Percentiles rank a stretch among this genome's conserved stretches.
phyloP scores from a whole-genome alignment of 2,113 vertebrate species.

The Strix aluco region DNA sequence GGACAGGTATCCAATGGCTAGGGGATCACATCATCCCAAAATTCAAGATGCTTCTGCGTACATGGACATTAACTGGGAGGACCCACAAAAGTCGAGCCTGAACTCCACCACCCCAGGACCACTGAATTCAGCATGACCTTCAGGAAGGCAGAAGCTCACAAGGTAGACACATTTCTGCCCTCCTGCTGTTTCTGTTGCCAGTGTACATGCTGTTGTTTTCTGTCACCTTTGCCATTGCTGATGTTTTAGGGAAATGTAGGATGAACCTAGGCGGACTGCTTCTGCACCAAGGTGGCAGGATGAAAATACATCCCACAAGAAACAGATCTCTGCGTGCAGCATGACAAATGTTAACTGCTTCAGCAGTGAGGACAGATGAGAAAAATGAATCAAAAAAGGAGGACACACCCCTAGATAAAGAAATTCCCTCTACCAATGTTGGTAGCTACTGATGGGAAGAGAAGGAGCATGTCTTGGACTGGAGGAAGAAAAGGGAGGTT shows the following conservation, averaged over 20 bases:
- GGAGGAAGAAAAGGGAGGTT: not conserved
- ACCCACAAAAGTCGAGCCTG: not conserved
- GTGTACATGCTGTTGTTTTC: not conserved
- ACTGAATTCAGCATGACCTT: not conserved
- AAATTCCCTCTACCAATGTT: not conserved
- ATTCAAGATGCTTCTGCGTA: not conserved
- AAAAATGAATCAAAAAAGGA: not conserved
- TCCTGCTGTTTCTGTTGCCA: not conserved
- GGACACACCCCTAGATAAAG: not conserved
- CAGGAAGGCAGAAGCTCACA: not conserved
- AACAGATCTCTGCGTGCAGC: not conserved
- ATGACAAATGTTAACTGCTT: not conserved
- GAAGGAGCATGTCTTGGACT: not conserved
- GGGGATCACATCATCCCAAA: not conserved
- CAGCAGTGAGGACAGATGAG: not conserved
- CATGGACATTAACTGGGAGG: not conserved
- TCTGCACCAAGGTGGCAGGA: not conserved
- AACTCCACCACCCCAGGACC: not conserved
- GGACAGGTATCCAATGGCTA: not conserved
- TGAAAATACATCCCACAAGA: not conserved
- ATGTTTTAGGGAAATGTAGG: not conserved
- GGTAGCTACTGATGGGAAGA: not conserved
- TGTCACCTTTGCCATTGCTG: not conserved
- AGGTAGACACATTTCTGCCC: not conserved
- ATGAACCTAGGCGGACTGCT: not conserved